Percentiles rank a stretch among this genome's conserved stretches.
Evolutionary conservation across 1,140 invertebrate species (phyloP).

Genomic region (Leguminivora glycinivorella): DNA sequence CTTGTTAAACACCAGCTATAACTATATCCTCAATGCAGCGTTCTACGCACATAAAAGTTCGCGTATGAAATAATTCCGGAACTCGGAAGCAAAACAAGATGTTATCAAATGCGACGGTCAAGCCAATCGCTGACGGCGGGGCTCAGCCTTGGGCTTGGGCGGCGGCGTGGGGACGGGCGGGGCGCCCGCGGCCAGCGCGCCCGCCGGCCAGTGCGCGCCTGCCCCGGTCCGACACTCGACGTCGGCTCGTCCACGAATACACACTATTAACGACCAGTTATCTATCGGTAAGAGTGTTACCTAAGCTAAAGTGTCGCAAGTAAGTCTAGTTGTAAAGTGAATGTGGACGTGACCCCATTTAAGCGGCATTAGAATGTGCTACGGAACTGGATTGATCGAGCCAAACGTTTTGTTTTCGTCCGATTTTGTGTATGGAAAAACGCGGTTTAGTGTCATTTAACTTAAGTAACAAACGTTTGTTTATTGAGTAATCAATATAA

Average conservation of each 20-base stretch:
- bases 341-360: slow-evolving; percentile 13
- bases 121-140: slow-evolving; percentile 11
- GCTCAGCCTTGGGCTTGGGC: slow-evolving; percentile 35
- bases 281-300: slow-evolving; percentile 73
- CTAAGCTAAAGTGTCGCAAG: slow-evolving; percentile 35
- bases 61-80: background rate
- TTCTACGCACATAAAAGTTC: background rate
- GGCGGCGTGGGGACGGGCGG: slow-evolving; percentile 45
- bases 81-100: slow-evolving; percentile 12
- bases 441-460: background rate
- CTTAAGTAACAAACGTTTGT: background rate
- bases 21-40: background rate
- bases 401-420: background rate
- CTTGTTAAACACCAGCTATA: background rate
- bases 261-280: slow-evolving; percentile 70
- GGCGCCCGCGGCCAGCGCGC: slow-evolving; percentile 42
- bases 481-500: too few relatives aligned
- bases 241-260: slow-evolving; percentile 75
- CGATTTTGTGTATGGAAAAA: background rate
- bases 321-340: slow-evolving; percentile 49
- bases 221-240: slow-evolving; percentile 76
- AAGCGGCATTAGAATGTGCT: background rate
- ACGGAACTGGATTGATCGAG: slow-evolving; percentile 2
- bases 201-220: slow-evolving; percentile 67
- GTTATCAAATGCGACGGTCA: slow-evolving; percentile 8